Evolutionary conservation across 2,797 vertebrate species (phyloP), one percentile per base, ranked within the genome.

Genomic region (Galagoides demidoff): DNA sequence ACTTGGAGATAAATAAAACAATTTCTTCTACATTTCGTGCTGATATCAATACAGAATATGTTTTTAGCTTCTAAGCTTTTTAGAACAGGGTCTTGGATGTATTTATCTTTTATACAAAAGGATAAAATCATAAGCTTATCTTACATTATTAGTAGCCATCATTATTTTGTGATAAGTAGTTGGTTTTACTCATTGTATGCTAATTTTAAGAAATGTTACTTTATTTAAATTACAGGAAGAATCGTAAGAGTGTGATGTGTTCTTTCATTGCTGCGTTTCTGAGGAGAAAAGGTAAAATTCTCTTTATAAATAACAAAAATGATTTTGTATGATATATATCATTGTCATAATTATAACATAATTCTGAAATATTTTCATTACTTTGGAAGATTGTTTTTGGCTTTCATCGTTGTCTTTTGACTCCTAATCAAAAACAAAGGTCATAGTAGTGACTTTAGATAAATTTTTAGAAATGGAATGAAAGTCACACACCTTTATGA

Each of bases 341-440:
- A 7, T 34, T 89, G 55, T 89, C 20, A n/a, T 71, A 68, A 71
- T 61, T 45, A 23, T 86, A 31, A 2, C 73, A 95, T 29, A 93
- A 96, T 82, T 88, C 70, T 90, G 55, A 93, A 79, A 76, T 90
- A 49, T 66, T 92, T 90, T 76, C 5, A 39, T 78, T 92, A 64
- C 25, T 70, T 96, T 89, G 19, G 0, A 49, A 43, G 27, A n/a
- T 71, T 49, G 77, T 78, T 79, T 84, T 5, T 3, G 22, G 23
- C 7, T 77, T 22, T 61, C 37, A 71, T 77, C 57, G 27, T 66
- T 88, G 2, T 57, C 68, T 55, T 89, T 87, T 89, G 14, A 85
- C 8, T 39, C 1, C 11, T 5, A 87, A 39, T 61, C 19, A 52
- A 29, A 91, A 81, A 71, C 19, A 29, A 43, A 16, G 43, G 27